Conservation (phyloP, 2,797 vertebrate species). For the Loriculus beryllinus region DNA sequence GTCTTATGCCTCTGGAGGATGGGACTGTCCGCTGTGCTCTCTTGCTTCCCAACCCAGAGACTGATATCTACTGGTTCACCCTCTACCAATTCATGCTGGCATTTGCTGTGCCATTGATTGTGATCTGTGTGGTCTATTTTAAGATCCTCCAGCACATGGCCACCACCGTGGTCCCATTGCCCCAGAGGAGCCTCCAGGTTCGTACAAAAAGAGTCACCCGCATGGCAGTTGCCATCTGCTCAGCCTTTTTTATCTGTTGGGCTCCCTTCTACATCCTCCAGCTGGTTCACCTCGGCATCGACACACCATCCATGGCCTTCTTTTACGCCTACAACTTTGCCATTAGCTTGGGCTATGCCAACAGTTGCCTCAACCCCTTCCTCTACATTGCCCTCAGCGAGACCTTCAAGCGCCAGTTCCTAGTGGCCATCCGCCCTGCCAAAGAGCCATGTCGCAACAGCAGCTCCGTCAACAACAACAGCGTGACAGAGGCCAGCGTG, state of each 20-base stretch:
- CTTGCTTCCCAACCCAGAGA: conserved; percentile 81
- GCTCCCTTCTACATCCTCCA: conserved; percentile 88
- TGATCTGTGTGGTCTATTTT: conserved; percentile 84
- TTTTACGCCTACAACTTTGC: conserved; percentile 85
- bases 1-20: conserved; percentile 82
- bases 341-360: conserved; percentile 87
- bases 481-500: conserved; percentile 74
- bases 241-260: conserved; percentile 86
- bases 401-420: conserved; percentile 84
- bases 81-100: conserved; percentile 87
- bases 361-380: conserved; percentile 89
- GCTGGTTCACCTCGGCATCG: conserved; percentile 80
- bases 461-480: conserved; percentile 65
- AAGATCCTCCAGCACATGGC: conserved; percentile 88
- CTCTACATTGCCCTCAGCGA: conserved; percentile 84
- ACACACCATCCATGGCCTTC: conserved; percentile 80
- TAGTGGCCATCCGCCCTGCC: conserved; percentile 73
- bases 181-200: conserved; percentile 77
- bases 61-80: conserved; percentile 85
- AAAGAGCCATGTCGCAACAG: conserved; percentile 72
- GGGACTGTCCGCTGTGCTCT: conserved; percentile 82
- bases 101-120: conserved; percentile 81
- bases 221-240: conserved; percentile 86
- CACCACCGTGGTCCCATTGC: conserved; percentile 81
- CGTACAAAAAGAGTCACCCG: conserved; percentile 84